Conservation (phyloP, 1,140 invertebrate species). For the Dendroctonus ponderosae region DNA sequence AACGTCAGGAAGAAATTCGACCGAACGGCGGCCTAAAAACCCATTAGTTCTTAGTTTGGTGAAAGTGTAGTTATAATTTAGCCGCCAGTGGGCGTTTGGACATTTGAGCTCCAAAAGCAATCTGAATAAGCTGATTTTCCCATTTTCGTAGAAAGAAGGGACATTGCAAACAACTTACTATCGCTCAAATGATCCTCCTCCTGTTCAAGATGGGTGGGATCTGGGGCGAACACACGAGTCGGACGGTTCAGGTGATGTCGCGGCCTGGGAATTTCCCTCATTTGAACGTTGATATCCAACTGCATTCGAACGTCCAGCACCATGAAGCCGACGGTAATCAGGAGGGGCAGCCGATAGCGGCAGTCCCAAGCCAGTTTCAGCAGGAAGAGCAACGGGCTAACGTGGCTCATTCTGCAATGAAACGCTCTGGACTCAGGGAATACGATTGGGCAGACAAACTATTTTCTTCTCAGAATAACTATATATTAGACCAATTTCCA, state of each 20-base stretch:
- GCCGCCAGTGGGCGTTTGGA: too few relatives aligned
- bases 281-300: slow-evolving; percentile 55
- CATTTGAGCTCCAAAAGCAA: too few relatives aligned
- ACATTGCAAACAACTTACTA: slow-evolving; percentile 22
- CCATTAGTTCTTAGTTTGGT: too few relatives aligned
- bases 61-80: too few relatives aligned
- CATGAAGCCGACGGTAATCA: slow-evolving; percentile 54
- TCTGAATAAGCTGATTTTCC: neutral
- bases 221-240: neutral
- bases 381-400: slow-evolving; percentile 52
- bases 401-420: slow-evolving; percentile 15
- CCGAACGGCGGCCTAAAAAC: too few relatives aligned
- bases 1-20: too few relatives aligned
- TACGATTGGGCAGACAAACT: too few relatives aligned
- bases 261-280: slow-evolving; percentile 38
- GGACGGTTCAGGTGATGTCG: slow-evolving; percentile 4
- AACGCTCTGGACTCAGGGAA: too few relatives aligned
- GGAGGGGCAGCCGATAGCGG: slow-evolving; percentile 52
- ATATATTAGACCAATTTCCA: too few relatives aligned
- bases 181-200: slow-evolving; percentile 23
- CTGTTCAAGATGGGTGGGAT: neutral
- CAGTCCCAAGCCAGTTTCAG: slow-evolving; percentile 56
- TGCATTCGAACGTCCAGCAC: slow-evolving; percentile 55
- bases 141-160: neutral
- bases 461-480: too few relatives aligned